Evolutionary conservation across 2,888 invertebrate species (phyloP), one percentile per base, ranked within the genome.

Genomic region (Resseliella maxima): DNA sequence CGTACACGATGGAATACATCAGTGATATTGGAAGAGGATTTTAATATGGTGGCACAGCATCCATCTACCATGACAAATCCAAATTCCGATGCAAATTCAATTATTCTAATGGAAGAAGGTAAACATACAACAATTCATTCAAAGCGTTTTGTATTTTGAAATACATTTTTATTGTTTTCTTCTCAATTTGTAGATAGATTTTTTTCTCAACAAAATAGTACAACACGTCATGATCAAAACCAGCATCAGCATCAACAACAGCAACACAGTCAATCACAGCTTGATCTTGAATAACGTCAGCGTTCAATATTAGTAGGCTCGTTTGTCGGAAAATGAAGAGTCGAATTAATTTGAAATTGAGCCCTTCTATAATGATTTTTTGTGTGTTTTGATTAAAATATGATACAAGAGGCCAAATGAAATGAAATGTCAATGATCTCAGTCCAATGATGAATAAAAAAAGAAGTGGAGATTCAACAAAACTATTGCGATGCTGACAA

Each of bases 1-100:
- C 93, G 95, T 88, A 88, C 91, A 87, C 94, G 97, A 89, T 98
- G 98, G 98, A 97, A 95, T 90, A 94, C 96, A 86, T 95, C 96
- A 86, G 97, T 98, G 92, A 95, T 98, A 88, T 92, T 97, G 89
- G 98, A 98, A 90, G 98, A 98, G 90, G 98, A 98, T 92, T 98
- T 98, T 92, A 97, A 95, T 90, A 96, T 98, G 94, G 97, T 97
- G 92, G 95, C 97, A 86, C 96, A 93, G 89, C 83, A 50, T 54
- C 85, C 86, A 24, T 54, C 50, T 1, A 93, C 94, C 50, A 93
- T 93, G 72, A 92, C 94, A 86, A 86, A 86, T 83, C 38, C 85
- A 6, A 72, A 86, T 50, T 38, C 93, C 59, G 94, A 94, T 88
- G 93, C 93, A 87, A 94, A 94, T 89, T 94, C 95, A 87, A 95